These are phyloP conservation scores for Hydropotes inermis DNA, from an alignment of 2,113 vertebrate genomes.

Conservation along the genomic window DNA sequence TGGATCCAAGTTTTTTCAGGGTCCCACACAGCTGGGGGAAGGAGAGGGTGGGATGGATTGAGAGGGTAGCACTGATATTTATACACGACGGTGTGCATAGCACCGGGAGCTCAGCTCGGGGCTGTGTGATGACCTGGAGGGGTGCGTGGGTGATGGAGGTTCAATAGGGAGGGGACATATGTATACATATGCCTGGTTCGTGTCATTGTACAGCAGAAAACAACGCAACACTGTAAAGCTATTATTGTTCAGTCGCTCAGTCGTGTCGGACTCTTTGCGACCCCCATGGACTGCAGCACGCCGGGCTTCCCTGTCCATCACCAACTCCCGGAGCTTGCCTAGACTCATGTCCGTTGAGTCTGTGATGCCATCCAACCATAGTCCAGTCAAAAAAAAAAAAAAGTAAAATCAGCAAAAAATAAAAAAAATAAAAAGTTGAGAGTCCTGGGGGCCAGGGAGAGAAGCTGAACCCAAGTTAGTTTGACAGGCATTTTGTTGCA, in stretches of 20 bases:
- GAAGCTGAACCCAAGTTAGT: too few species aligned
- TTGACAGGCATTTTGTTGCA: neutral
- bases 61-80: accelerated
- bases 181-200: accelerated
- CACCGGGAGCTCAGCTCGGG: neutral
- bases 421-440: neutral
- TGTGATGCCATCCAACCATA: neutral
- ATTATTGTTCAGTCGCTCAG: neutral
- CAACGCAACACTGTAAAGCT: accelerated
- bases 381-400: neutral
- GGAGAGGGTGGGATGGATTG: neutral
- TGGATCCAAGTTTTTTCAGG: neutral
- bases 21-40: neutral
- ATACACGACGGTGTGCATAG: accelerated
- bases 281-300: neutral
- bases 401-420: neutral
- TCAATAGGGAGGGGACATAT: neutral
- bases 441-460: neutral
- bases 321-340: neutral
- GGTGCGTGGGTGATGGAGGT: neutral
- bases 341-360: accelerated
- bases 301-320: neutral
- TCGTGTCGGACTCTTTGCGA: accelerated
- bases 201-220: neutral
- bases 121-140: neutral